Conservation (phyloP, 1,140 invertebrate species). For the Pygmarrhopalites habei region DNA sequence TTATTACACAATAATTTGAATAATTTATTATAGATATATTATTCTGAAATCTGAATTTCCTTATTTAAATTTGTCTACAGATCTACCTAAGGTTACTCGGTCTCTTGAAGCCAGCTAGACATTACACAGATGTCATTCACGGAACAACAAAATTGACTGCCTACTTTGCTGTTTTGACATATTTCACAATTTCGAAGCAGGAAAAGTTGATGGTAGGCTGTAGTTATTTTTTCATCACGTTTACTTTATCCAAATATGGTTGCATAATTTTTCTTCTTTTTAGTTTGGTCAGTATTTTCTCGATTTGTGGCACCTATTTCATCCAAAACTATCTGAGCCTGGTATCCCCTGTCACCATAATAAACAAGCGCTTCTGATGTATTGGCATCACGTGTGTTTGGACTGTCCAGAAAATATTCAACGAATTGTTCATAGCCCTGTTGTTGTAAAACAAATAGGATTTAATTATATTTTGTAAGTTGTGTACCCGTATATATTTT, state of each 20-base stretch:
- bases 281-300: constrained; percentile 82
- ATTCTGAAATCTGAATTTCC: too few species aligned
- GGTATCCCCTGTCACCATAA: constrained; percentile 90
- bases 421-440: constrained; percentile 71
- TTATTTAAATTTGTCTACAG: too few species aligned
- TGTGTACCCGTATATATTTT: neutral
- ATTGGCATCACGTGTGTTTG: constrained; percentile 84
- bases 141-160: constrained; percentile 84
- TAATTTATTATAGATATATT: neutral
- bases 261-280: too few species aligned
- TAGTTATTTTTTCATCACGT: too few species aligned
- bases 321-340: constrained; percentile 89
- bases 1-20: too few species aligned
- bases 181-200: constrained; percentile 76
- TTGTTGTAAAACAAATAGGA: constrained; percentile 84
- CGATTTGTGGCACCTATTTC: constrained; percentile 87
- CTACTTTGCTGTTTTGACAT: constrained; percentile 82
- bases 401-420: constrained; percentile 89
- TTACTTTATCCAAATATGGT: too few species aligned
- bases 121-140: constrained; percentile 75
- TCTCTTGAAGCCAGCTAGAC: constrained; percentile 68
- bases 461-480: constrained; percentile 95
- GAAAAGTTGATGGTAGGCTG: constrained; percentile 89
- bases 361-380: constrained; percentile 82
- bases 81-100: constrained; percentile 40